Conservation (phyloP, 1,140 invertebrate species). For the Conus ventricosus region DNA sequence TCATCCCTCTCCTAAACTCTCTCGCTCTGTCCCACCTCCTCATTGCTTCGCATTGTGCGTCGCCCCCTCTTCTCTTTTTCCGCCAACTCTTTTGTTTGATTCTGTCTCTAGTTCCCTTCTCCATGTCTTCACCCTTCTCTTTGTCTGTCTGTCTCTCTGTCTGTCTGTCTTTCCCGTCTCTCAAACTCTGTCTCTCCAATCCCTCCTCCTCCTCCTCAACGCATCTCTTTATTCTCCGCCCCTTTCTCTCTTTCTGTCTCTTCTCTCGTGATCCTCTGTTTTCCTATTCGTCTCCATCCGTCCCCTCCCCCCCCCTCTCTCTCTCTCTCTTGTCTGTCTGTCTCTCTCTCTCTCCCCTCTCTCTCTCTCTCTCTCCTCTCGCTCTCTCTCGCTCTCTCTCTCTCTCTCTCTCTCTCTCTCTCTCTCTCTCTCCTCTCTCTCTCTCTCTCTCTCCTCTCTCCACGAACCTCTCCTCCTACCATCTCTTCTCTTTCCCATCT, state of each 20-base stretch:
- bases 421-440: neutral
- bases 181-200: no score
- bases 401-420: neutral
- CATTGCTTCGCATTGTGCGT: neutral
- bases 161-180: neutral
- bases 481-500: neutral
- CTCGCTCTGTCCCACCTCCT: slow-evolving; percentile 17
- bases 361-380: neutral
- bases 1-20: slow-evolving; percentile 16
- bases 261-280: neutral
- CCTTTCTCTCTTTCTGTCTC: neutral
- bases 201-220: neutral
- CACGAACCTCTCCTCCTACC: no score
- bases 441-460: slow-evolving; percentile 5
- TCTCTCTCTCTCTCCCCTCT: neutral
- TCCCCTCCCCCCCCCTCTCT: neutral
- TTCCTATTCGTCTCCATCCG: neutral
- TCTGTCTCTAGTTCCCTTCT: no score
- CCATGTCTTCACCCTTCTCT: neutral
- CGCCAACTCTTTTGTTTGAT: neutral
- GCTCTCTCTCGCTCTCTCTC: neutral
- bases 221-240: neutral
- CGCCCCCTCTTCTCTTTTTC: neutral
- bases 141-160: neutral
- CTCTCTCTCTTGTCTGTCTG: neutral